phyloP scores from a whole-genome alignment of 2,888 invertebrate genomes.

The Tachina lurida region DNA sequence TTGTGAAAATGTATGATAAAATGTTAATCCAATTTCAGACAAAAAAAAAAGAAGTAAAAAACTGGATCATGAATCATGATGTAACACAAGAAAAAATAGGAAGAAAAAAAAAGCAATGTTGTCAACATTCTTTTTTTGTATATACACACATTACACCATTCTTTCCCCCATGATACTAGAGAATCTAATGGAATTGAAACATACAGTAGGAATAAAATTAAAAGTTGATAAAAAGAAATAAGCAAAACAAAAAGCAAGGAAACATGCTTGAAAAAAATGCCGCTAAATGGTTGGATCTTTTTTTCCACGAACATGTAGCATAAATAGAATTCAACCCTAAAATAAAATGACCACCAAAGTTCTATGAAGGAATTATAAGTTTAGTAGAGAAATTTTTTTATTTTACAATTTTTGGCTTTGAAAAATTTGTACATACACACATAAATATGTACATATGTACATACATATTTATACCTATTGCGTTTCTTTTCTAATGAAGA shows the following conservation, averaged over 20 bases:
- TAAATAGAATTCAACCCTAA: constrained; percentile 23
- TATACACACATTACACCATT: not conserved
- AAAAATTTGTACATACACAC: too few species aligned
- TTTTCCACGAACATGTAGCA: not conserved
- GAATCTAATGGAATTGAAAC: constrained; percentile 9
- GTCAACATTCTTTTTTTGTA: constrained; percentile 22
- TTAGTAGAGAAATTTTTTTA: not conserved
- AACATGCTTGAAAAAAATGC: constrained; percentile 31
- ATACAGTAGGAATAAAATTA: constrained; percentile 3
- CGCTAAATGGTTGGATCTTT: constrained; percentile 39
- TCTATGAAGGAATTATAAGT: not conserved
- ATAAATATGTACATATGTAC: too few species aligned
- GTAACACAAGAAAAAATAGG: not conserved
- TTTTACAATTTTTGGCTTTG: not conserved
- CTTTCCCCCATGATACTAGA: not conserved
- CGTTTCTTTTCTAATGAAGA: not conserved
- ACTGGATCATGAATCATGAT: constrained; percentile 40
- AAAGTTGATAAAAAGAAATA: not conserved
- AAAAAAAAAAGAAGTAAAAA: not conserved
- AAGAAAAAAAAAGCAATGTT: constrained; percentile 6
- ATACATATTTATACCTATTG: not conserved
- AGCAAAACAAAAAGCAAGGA: constrained; percentile 35
- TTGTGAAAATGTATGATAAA: constrained; percentile 24
- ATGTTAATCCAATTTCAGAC: constrained; percentile 12
- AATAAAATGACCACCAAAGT: not conserved